Evolutionary conservation across 2,888 invertebrate species (phyloP).

Genomic region (Xylota segnis): DNA sequence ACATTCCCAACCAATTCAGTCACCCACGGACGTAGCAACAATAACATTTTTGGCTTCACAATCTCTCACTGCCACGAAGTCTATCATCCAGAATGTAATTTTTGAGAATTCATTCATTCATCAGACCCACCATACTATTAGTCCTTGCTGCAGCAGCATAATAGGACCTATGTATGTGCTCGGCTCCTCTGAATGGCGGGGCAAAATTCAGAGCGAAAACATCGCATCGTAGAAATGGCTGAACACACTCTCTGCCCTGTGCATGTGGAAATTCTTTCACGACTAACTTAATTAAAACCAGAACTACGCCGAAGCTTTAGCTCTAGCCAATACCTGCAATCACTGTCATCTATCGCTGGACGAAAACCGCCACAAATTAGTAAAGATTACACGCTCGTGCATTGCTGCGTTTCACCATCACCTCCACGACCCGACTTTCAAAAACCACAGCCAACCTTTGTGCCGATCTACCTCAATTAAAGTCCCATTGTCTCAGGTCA

Average conservation of each 20-base stretch:
- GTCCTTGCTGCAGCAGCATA: too few relatives aligned
- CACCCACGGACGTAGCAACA: too few relatives aligned
- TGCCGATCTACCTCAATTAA: neutral
- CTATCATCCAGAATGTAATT: too few relatives aligned
- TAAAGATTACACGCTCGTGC: constrained; percentile 1
- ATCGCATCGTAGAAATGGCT: too few relatives aligned
- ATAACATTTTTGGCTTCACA: too few relatives aligned
- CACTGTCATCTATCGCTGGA: constrained; percentile 1
- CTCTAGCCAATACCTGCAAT: neutral
- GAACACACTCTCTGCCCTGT: neutral
- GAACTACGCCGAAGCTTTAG: neutral
- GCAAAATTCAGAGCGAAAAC: too few relatives aligned
- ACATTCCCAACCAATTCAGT: too few relatives aligned
- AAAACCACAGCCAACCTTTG: neutral
- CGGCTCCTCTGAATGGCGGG: too few relatives aligned
- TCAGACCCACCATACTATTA: too few relatives aligned
- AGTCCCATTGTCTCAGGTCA: neutral
- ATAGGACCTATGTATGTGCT: too few relatives aligned
- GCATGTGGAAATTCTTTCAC: neutral
- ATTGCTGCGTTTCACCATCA: neutral
- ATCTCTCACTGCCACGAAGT: too few relatives aligned
- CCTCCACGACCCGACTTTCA: neutral
- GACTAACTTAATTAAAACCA: neutral
- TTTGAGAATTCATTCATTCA: too few relatives aligned
- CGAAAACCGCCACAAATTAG: constrained; percentile 14